phyloP scores from a whole-genome alignment of 2,888 invertebrate genomes.

The Melieria omissa region DNA sequence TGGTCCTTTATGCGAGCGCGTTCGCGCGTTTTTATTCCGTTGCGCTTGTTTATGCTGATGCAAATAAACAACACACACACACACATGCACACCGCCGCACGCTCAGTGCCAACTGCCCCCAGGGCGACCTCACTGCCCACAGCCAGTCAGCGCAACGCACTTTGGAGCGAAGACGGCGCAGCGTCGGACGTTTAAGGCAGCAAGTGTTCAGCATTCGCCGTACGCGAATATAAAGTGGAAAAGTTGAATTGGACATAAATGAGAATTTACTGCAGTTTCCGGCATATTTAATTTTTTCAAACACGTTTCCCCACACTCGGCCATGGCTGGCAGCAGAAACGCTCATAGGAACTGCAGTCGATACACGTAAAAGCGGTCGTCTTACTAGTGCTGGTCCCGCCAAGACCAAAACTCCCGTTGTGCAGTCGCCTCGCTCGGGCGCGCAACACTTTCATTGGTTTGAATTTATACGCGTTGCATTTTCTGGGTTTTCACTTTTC shows the following conservation, averaged over 20 bases:
- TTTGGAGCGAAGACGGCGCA: too few relatives aligned
- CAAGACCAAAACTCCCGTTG: too few relatives aligned
- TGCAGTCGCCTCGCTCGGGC: too few relatives aligned
- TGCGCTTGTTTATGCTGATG: slow-evolving; percentile 16
- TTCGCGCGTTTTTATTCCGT: not conserved
- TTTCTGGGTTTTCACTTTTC: not conserved
- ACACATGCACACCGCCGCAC: not conserved
- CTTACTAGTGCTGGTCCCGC: too few relatives aligned
- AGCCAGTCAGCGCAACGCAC: too few relatives aligned
- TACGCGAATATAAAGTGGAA: slow-evolving; percentile 46
- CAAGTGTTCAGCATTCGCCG: not conserved
- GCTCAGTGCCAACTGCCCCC: not conserved
- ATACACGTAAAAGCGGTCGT: too few relatives aligned
- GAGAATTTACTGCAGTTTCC: slow-evolving; percentile 54
- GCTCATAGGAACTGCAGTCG: too few relatives aligned
- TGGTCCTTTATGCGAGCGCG: slow-evolving; percentile 13
- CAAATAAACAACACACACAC: slow-evolving; percentile 1
- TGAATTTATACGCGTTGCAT: too few relatives aligned
- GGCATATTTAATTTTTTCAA: slow-evolving; percentile 32
- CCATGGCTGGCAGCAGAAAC: too few relatives aligned
- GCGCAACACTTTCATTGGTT: too few relatives aligned
- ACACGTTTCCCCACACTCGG: too few relatives aligned
- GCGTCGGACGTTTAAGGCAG: not conserved
- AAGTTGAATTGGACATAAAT: slow-evolving; percentile 54
- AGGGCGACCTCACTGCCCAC: too few relatives aligned